Evolutionary conservation across 2,888 invertebrate species (phyloP), one percentile per base, ranked within the genome.

Genomic region (Trypoxylon attenuatum): DNA sequence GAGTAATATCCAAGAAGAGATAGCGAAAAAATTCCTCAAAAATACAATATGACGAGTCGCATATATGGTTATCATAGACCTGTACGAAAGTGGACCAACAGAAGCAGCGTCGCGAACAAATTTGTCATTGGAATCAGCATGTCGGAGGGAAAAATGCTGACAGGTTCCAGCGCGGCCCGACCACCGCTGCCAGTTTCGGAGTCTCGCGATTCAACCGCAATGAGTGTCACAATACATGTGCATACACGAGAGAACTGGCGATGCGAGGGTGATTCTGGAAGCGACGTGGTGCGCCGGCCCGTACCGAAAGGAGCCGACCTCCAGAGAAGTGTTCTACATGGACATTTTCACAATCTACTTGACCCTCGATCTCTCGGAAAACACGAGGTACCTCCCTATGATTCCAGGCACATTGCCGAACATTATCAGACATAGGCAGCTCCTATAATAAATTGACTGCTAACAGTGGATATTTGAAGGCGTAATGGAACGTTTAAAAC

Each of bases 391-490:
- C 21, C 25, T 16, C 39, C 21, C 39, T 43, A 23, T 49, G 43
- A 27, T n/a, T n/a, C n/a, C 53, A 39, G 2, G 23, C 22, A 16
- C 56, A 21, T 19, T 8, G 5, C 5, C 25, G 3, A 27, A 46
- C 64, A 50, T 63, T 66, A 57, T 66, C 64, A n/a, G n/a, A n/a
- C n/a, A 50, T 57, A 53, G 57, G 51, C 49, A 66, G 57, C 50
- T 22, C 16, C 53, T 53, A 21, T 29, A 52, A 46, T 29, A 16
- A 45, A 51, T n/a, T 13, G 46, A 43, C 38, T 43, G 33, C 29
- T 8, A 13, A 29, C 52, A 22, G 29, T 52, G n/a, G n/a, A n/a
- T n/a, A n/a, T n/a, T n/a, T n/a, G n/a, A n/a, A n/a, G n/a, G n/a
- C n/a, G n/a, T n/a, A n/a, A n/a, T n/a, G n/a, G n/a, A n/a, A n/a